Evolutionary conservation across 2,888 invertebrate genomes (phyloP), one percentile per base, ranked within the genome.

Genomic region (Pheosia gnoma): DNA sequence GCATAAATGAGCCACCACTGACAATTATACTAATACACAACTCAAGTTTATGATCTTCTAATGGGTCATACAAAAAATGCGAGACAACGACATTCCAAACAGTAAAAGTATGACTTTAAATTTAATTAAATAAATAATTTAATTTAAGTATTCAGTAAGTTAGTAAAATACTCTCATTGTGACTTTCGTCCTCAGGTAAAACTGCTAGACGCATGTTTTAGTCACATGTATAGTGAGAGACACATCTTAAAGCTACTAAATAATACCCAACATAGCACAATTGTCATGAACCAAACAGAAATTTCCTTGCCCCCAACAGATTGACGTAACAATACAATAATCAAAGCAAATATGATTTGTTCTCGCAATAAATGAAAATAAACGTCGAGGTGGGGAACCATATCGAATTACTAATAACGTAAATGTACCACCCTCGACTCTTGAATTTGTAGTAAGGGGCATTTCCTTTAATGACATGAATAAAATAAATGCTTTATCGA

Each of bases 311-410:
- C 72, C 72, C 67, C 61, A 37, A 41, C 52, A 37, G 56, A 57
- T 36, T 68, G 60, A 71, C 60, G 67, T 71, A 82, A 83, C 82
- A 83, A 83, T 81, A 71, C 74, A 69, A 71, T 77, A 81, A 82
- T 83, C 79, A 80, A 72, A 71, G 71, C 74, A 78, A 81, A 83
- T 79, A 78, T 74, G 75, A 82, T 82, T 81, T 82, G 74, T 75
- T 74, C 72, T 69, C 67, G 66, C 62, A 76, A 80, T 78, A 74
- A 72, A 73, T 63, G 66, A 63, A 72, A 74, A 76, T 78, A 80
- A 79, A 79, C 67, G 74, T 66, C 71, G 63, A 69, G 63, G 59
- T 61, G 64, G 77, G 76, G 71, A 25, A 69, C 70, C 64, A 78
- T 78, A 80, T 81, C 74, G 66, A 80, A 82, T 84, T 83, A 81